Evolutionary conservation across 1,140 invertebrate genomes (phyloP).

Genomic region (Aphidius gifuensis): DNA sequence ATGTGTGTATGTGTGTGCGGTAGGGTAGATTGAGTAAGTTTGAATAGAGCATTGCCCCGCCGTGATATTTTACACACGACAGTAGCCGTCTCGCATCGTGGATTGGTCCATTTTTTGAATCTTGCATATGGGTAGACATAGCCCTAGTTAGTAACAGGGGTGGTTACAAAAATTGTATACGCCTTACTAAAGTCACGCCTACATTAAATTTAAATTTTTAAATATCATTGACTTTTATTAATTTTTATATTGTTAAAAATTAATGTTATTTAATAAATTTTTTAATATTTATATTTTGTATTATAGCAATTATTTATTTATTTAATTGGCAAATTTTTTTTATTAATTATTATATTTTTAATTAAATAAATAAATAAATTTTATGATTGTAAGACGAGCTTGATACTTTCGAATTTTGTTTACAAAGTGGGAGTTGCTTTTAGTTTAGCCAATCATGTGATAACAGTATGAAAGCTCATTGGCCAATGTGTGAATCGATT

Average conservation of each 20-base stretch:
- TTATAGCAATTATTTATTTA: neutral
- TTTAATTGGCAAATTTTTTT: neutral
- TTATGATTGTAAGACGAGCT: conserved; percentile 39
- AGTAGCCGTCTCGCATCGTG: conserved; percentile 55
- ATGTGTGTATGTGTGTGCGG: conserved; percentile 18
- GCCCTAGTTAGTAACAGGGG: conserved; percentile 52
- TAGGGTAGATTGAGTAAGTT: conserved; percentile 27
- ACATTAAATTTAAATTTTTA: conserved; percentile 26
- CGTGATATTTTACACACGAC: conserved; percentile 48
- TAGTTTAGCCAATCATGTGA: conserved; percentile 44
- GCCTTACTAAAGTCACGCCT: conserved; percentile 46
- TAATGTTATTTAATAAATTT: neutral
- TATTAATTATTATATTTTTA: neutral
- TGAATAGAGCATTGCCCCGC: conserved; percentile 16
- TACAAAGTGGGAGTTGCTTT: conserved; percentile 49
- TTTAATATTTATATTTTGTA: neutral
- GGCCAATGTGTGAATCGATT: conserved; percentile 52
- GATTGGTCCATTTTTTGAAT: conserved; percentile 56
- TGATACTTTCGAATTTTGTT: conserved; percentile 35
- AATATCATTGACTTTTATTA: too few relatives aligned
- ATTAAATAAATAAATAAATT: conserved; percentile 11
- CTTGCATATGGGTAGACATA: conserved; percentile 49
- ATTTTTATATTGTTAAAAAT: too few relatives aligned
- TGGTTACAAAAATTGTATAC: conserved; percentile 42
- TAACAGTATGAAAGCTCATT: conserved; percentile 48